Base-by-base conservation (phyloP, 2,113 vertebrate species). In the Passer domesticus region DNA sequence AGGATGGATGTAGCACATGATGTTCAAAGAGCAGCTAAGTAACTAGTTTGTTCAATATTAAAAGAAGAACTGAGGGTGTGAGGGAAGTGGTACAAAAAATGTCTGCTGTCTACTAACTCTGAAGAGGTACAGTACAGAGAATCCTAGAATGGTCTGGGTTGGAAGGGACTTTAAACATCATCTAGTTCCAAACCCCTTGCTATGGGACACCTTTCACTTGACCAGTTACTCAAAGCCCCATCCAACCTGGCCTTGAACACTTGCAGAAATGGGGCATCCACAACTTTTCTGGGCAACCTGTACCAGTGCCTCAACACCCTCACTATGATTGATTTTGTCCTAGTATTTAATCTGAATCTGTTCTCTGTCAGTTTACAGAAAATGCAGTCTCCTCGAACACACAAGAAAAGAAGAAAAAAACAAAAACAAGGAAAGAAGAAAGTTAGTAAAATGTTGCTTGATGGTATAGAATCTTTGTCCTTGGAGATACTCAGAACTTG, bases 341-440 rank as follows among this genome's bases (percentile, higher is more conserved):
- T 33, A 46, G 10, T 53, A 44, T 18, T 67, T 77, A 52, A 52
- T 30, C 22, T 60, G 25, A 69, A 60, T 35, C 4, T 52, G 8
- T 10, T 8, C 46, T 59, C 44, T 58, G 18, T 44, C 25, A 44
- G 27, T 68, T 44, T 52, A 37, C 37, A 67, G 46, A 55, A 59
- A 47, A 55, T 15, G 15, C 15, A 37, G 50, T 33, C 18, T 46
- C 52, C 27, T 41, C 4, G 1, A 49, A 63, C 4, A 31, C 8
- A 7, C 5, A 46, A 63, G 7, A 56, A 37, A 13, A 58, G 12
- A 10, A 33, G 5, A 21, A 7, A 30, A 15, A 9, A 33, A 15
- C 21, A 46, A 13, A 14, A 9, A 8, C 1, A 39, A 28, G 2
- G 9, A 25, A 30, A 46, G 1, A 30, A n/a, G 5, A 4, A 69